These are phyloP conservation scores for Melanerpes formicivorus DNA, from an alignment of 2,113 vertebrate genomes.

Conservation along the genomic window DNA sequence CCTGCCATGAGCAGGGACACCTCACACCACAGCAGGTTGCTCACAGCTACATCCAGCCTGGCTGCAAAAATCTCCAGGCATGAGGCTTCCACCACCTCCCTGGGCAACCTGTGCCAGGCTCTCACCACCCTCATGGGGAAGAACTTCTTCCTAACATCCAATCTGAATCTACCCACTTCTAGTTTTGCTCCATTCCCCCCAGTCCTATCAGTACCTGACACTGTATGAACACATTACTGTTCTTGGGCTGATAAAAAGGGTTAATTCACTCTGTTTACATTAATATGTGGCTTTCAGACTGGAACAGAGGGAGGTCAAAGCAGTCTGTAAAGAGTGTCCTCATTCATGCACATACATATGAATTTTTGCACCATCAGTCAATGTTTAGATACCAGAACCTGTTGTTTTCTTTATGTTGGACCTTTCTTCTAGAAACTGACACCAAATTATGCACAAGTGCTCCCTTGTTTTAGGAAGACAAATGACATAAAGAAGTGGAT, in stretches of 20 bases:
- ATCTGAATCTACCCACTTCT: no score
- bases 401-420: not conserved
- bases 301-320: not conserved
- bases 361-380: not conserved
- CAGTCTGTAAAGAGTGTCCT: not conserved
- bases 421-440: not conserved
- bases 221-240: not conserved
- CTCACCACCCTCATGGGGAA: no score
- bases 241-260: not conserved
- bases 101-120: not conserved
- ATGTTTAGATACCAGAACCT: not conserved
- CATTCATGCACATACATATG: not conserved
- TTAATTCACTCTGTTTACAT: not conserved
- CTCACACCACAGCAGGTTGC: no score
- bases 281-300: not conserved
- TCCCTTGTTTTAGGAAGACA: not conserved
- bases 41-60: no score
- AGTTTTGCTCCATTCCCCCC: no score
- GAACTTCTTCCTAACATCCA: no score
- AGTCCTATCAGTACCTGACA: no score
- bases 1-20: no score
- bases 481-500: not conserved
- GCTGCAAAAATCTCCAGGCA: no score
- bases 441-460: not conserved
- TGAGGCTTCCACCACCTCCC: no score